These are phyloP conservation scores for Boloria euphrosyne DNA, from an alignment of 2,888 invertebrate species.

Conservation along the genomic window DNA sequence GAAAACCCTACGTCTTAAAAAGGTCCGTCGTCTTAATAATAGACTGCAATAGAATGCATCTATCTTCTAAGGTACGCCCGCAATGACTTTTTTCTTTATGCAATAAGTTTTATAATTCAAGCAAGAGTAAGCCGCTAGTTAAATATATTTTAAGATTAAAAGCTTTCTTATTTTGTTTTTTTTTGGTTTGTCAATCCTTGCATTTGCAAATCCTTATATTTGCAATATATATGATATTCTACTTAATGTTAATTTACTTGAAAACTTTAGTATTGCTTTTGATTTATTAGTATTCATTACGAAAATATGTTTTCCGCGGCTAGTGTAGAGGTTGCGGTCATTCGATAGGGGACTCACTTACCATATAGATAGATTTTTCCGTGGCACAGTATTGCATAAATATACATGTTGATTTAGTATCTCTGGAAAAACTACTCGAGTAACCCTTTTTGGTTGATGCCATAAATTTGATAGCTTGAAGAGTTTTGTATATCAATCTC, in stretches of 20 bases:
- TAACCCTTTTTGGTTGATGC: conserved; percentile 35
- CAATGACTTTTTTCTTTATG: no score
- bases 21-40: no score
- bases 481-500: conserved; percentile 25
- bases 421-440: conserved; percentile 37
- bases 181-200: no score
- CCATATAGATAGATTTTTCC: conserved; percentile 56
- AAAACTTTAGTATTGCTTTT: conserved; percentile 66
- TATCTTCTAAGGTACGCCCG: no score
- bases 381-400: conserved; percentile 44
- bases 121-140: no score
- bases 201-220: conserved; percentile 73
- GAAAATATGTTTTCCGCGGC: conserved; percentile 43
- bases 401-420: conserved; percentile 44
- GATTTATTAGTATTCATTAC: conserved; percentile 77
- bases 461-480: conserved; percentile 30
- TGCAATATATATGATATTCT: conserved; percentile 73
- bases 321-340: conserved; percentile 53
- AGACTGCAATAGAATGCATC: no score
- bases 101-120: no score
- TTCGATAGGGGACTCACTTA: conserved; percentile 50
- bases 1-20: no score
- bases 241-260: conserved; percentile 78
- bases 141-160: no score
- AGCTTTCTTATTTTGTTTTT: no score